Conservation (phyloP, 1,140 invertebrate genomes). For the Drosophila bifasciata region DNA sequence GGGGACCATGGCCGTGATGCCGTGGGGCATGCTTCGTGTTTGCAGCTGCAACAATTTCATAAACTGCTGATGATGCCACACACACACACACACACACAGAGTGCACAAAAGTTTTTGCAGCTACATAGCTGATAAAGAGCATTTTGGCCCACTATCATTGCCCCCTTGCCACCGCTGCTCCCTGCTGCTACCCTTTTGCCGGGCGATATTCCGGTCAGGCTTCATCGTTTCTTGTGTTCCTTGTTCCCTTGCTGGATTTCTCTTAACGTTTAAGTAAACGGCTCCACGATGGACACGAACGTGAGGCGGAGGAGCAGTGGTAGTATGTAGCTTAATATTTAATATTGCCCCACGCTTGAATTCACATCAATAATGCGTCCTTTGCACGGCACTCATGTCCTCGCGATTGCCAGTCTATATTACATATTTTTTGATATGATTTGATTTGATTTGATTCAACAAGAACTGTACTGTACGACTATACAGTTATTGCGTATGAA, state of each 20-base stretch:
- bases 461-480: too few relatives aligned
- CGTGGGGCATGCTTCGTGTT: constrained; percentile 49
- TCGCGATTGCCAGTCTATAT: too few relatives aligned
- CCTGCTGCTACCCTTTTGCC: neutral
- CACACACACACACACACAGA: constrained; percentile 17
- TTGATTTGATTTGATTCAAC: too few relatives aligned
- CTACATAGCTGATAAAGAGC: constrained; percentile 16
- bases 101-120: constrained; percentile 41
- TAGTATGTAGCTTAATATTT: too few relatives aligned
- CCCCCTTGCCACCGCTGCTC: neutral
- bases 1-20: too few relatives aligned
- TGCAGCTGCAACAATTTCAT: constrained; percentile 64
- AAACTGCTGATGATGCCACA: constrained; percentile 52
- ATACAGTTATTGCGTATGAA: too few relatives aligned
- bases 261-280: neutral
- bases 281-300: neutral
- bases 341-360: neutral
- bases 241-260: neutral
- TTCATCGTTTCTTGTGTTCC: neutral
- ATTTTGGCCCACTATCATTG: too few relatives aligned
- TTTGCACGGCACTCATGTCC: neutral
- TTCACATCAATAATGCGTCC: neutral
- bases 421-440: too few relatives aligned
- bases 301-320: too few relatives aligned
- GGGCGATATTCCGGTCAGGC: neutral